Conservation (phyloP, 2,113 vertebrate genomes). For the Gymnobelideus leadbeateri region DNA sequence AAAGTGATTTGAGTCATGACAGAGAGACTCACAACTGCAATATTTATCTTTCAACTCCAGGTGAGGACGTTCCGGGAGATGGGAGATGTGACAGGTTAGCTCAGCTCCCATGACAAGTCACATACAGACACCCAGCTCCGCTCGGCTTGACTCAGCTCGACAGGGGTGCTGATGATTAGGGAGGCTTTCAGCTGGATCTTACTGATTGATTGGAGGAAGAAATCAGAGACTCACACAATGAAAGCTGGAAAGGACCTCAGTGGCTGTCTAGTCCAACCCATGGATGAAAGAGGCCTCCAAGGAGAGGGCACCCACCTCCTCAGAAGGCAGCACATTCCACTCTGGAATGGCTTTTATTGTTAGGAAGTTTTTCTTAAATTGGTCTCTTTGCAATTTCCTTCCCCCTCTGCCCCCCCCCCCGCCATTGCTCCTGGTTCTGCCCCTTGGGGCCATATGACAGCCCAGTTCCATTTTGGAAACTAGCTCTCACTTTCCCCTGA, state of each 20-base stretch:
- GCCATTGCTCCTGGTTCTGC: not conserved
- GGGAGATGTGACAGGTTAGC: slow-evolving; percentile 82
- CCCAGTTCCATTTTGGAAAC: not conserved
- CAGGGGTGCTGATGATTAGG: slow-evolving; percentile 71
- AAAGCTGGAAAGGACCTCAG: not conserved
- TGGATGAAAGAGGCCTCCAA: slow-evolving; percentile 3
- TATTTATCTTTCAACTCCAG: slow-evolving; percentile 88
- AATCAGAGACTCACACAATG: slow-evolving; percentile 29
- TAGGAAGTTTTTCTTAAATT: not conserved
- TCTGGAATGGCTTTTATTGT: not conserved
- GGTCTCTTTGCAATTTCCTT: not conserved
- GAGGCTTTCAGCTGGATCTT: slow-evolving; percentile 76
- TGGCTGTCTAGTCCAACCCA: not conserved
- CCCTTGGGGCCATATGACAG: not conserved
- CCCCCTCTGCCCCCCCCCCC: too few species aligned
- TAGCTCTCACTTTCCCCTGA: not conserved
- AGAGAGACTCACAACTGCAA: slow-evolving; percentile 88
- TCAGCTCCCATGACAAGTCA: slow-evolving; percentile 82
- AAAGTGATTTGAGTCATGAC: slow-evolving; percentile 90
- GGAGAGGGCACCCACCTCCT: not conserved
- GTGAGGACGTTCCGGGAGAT: slow-evolving; percentile 82
- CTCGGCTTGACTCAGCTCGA: not conserved
- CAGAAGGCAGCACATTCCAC: not conserved
- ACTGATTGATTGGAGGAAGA: slow-evolving; percentile 45
- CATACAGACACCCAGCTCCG: slow-evolving; percentile 43